Conservation (phyloP, 2,888 invertebrate genomes). For the Seira sanloemensis region DNA sequence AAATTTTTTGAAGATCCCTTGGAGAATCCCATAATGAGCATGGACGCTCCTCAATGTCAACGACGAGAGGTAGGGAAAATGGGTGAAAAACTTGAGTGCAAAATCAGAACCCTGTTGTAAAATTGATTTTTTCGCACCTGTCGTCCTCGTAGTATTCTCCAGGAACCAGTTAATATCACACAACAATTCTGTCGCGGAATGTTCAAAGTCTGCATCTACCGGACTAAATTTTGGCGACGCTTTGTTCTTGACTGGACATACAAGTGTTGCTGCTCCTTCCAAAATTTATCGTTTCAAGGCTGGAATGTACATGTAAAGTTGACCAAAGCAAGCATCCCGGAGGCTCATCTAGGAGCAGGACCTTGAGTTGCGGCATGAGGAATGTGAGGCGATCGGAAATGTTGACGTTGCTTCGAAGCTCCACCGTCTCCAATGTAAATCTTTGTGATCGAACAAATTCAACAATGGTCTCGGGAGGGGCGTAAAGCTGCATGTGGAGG, state of each 20-base stretch:
- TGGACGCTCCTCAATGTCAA: slow-evolving; percentile 56
- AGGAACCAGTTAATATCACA: slow-evolving; percentile 63
- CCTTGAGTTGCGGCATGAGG: slow-evolving; percentile 51
- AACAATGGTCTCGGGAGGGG: slow-evolving; percentile 47
- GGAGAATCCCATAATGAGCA: slow-evolving; percentile 62
- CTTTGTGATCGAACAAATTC: slow-evolving; percentile 56
- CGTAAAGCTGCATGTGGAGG: slow-evolving; percentile 32
- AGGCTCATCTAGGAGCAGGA: slow-evolving; percentile 55
- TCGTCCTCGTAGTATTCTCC: slow-evolving; percentile 37
- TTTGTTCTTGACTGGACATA: slow-evolving; percentile 56
- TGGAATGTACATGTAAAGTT: slow-evolving; percentile 55
- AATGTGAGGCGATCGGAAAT: slow-evolving; percentile 60
- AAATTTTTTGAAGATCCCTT: slow-evolving; percentile 60
- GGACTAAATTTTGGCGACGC: slow-evolving; percentile 32
- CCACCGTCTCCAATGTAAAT: slow-evolving; percentile 54
- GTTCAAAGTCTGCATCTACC: slow-evolving; percentile 54
- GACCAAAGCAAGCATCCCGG: slow-evolving; percentile 54
- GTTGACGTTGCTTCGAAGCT: slow-evolving; percentile 55
- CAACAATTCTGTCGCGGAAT: slow-evolving; percentile 56
- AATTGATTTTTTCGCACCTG: slow-evolving; percentile 48
- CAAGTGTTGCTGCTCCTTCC: slow-evolving; percentile 36
- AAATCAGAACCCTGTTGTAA: slow-evolving; percentile 58
- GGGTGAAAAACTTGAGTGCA: slow-evolving; percentile 53
- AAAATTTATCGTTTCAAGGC: slow-evolving; percentile 52
- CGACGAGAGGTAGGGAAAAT: slow-evolving; percentile 51